These are phyloP conservation scores for Catagonus wagneri DNA, from an alignment of 2,113 vertebrate species.

Conservation along the genomic window DNA sequence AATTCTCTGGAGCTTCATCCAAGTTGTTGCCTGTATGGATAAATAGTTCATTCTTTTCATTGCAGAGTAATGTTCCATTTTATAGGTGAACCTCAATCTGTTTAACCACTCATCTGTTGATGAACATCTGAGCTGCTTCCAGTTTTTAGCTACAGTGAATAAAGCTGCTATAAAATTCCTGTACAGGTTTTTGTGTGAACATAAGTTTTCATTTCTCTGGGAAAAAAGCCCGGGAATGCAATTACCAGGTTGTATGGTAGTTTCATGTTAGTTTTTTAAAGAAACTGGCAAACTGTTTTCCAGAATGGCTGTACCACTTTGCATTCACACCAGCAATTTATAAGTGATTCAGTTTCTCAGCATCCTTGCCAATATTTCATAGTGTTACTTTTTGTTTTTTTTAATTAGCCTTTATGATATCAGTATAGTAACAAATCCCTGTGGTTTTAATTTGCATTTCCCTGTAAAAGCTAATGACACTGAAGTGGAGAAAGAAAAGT, in stretches of 20 bases:
- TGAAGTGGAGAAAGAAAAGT: not conserved
- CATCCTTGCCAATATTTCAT: not conserved
- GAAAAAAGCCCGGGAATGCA: slow-evolving; percentile 7
- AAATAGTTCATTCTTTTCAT: not conserved
- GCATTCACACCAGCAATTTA: not conserved
- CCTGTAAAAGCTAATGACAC: not conserved
- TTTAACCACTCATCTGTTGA: not conserved
- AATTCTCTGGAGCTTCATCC: not conserved
- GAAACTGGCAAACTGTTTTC: not conserved
- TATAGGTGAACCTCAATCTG: not conserved
- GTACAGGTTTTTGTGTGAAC: not conserved
- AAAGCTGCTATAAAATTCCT: not conserved
- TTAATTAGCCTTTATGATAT: not conserved
- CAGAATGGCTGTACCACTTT: not conserved
- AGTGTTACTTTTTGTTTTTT: not conserved
- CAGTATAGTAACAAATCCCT: not conserved
- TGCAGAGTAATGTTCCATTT: not conserved
- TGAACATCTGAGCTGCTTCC: not conserved
- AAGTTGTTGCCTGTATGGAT: not conserved
- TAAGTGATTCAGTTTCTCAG: not conserved
- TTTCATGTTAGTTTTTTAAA: slow-evolving; percentile 21
- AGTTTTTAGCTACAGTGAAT: not conserved
- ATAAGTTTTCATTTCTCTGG: slow-evolving; percentile 15
- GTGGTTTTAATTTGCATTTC: slow-evolving; percentile 28
- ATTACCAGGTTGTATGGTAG: not conserved